Conservation (phyloP, 2,113 vertebrate genomes). For the Otolemur garnettii region DNA sequence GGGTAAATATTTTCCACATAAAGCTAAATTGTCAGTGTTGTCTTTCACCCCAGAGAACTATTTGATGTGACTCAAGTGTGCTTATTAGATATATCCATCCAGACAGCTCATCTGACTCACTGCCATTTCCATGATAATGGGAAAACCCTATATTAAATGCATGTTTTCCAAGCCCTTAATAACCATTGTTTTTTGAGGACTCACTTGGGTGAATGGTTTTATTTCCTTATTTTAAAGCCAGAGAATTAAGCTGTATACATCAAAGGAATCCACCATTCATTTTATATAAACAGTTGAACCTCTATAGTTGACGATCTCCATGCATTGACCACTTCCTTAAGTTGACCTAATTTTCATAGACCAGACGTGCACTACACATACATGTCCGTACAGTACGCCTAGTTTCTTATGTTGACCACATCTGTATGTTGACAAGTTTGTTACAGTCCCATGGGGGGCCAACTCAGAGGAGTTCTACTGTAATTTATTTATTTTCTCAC, state of each 20-base stretch:
- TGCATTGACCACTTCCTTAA: too few species aligned
- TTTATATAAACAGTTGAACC: neutral
- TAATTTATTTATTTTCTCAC: neutral
- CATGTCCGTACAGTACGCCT: too few species aligned
- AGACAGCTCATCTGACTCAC: neutral
- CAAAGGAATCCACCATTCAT: slow-evolving; percentile 17
- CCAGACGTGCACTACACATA: too few species aligned
- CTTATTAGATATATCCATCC: neutral
- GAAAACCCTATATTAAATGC: neutral
- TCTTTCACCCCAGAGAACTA: neutral
- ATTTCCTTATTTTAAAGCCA: slow-evolving; percentile 53
- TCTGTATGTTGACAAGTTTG: too few species aligned
- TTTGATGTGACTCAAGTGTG: neutral
- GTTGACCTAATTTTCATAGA: too few species aligned
- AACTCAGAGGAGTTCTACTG: too few species aligned
- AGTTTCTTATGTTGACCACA: too few species aligned
- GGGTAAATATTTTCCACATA: slow-evolving; percentile 31
- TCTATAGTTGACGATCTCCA: too few species aligned
- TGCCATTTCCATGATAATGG: neutral
- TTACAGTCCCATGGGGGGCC: too few species aligned
- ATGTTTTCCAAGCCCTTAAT: slow-evolving; percentile 7
- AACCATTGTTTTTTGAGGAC: slow-evolving; percentile 48
- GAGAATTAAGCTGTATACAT: neutral
- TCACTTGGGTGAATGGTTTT: slow-evolving; percentile 47
- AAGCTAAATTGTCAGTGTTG: neutral